Base-by-base conservation (phyloP, 2,888 invertebrate species). In the Macaria liturata region DNA sequence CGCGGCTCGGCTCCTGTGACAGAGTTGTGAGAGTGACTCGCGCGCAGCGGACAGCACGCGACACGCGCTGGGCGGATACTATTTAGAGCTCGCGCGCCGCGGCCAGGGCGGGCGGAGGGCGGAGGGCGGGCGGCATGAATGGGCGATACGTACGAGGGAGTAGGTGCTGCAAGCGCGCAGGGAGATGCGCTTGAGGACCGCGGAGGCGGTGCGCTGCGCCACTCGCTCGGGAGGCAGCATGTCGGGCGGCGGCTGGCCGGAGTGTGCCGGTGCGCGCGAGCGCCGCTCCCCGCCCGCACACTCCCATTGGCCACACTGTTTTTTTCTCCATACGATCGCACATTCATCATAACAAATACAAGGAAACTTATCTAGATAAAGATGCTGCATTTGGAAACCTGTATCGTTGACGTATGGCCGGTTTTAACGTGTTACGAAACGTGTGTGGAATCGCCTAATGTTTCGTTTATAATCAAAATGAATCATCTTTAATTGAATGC, bases 181-280 rank as follows among this genome's bases (percentile, higher is more conserved):
- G 54, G 91, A 84, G 72, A 91, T 80, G 65, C 86, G 87, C 66
- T 90, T 90, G 76, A 91, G 80, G 74, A 92, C 82, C 76, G 89
- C 88, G 76, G 87, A 80, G 77, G 88, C 86, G 73, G 83, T 81
- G 71, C 85, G 86, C 66, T 83, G 84, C 66, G 82, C 84, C 73
- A 81, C 74, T 73, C 88, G 84, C 83, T 91, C 90, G 64, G 86
- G 83, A 71, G 91, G 91, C 84, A 91, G 80, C 92, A 92, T 91
- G 72, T 81, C 79, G 87, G 76, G 74, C 83, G 86, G 76, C 71
- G 87, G 78, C 83, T 77, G 80, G 75, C 66, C 76, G 74, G 79
- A 83, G 78, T 84, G 76, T 84, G 85, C 67, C 77, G 75, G 67
- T 67, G 66, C 53, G 66, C 63, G 50, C 45, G 70, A 62, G 68